Conservation (phyloP, 2,888 invertebrate genomes). For the Margaritifera margaritifera region DNA sequence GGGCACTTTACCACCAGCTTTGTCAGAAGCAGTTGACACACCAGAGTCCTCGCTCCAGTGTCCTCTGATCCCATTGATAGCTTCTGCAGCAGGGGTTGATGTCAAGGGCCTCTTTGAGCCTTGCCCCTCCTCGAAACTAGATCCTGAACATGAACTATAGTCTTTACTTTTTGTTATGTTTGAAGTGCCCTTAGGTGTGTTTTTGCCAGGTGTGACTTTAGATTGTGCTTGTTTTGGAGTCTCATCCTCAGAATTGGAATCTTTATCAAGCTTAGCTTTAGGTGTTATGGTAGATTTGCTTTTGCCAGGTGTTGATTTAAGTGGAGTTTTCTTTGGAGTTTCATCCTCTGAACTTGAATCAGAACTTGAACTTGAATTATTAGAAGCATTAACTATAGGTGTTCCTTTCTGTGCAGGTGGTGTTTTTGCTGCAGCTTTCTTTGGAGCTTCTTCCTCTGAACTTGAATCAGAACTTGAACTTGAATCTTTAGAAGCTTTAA, state of each 20-base stretch:
- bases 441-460: slow-evolving; percentile 34
- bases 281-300: slow-evolving; percentile 8
- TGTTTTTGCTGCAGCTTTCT: slow-evolving; percentile 18
- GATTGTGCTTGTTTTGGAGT: slow-evolving; percentile 7
- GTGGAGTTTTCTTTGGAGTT: slow-evolving; percentile 7
- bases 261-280: slow-evolving; percentile 13
- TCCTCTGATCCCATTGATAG: slow-evolving; percentile 22
- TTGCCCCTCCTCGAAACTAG: slow-evolving; percentile 17
- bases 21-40: slow-evolving; percentile 28
- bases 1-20: neutral
- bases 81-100: slow-evolving; percentile 25
- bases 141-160: slow-evolving; percentile 37
- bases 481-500: slow-evolving; percentile 12
- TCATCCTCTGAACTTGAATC: slow-evolving; percentile 34
- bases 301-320: slow-evolving; percentile 8
- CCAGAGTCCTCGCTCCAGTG: slow-evolving; percentile 25
- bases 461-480: slow-evolving; percentile 26
- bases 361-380: slow-evolving; percentile 24
- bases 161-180: slow-evolving; percentile 6
- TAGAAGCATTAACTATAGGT: too few relatives aligned
- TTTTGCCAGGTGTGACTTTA: slow-evolving; percentile 2
- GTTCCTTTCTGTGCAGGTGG: slow-evolving; percentile 8
- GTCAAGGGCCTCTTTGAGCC: slow-evolving; percentile 18
- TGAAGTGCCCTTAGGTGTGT: neutral
- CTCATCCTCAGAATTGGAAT: slow-evolving; percentile 28